phyloP scores from a whole-genome alignment of 2,888 invertebrate species.

The Melanostoma mellinum region DNA sequence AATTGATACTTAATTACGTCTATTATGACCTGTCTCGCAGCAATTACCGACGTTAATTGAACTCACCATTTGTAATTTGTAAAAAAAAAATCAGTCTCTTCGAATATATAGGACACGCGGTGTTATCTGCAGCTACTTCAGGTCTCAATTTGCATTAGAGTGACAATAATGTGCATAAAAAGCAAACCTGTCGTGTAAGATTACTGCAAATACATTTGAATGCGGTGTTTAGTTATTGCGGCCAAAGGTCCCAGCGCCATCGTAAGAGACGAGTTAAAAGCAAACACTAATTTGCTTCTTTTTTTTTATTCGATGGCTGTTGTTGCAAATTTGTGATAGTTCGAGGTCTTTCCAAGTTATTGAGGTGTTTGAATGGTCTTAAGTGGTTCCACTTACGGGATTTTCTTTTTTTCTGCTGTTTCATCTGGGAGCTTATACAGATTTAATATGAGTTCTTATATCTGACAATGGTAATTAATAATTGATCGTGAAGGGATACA shows the following conservation, averaged over 20 bases:
- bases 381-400: neutral
- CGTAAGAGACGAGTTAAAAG: constrained; percentile 37
- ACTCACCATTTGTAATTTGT: neutral
- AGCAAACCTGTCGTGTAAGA: constrained; percentile 56
- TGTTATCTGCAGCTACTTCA: constrained; percentile 14
- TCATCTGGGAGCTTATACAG: too few relatives aligned
- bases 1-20: constrained; percentile 80
- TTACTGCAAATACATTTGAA: constrained; percentile 43
- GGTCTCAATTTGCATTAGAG: constrained; percentile 63
- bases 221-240: constrained; percentile 40
- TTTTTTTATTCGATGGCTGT: constrained; percentile 8
- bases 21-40: constrained; percentile 79
- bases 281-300: constrained; percentile 24
- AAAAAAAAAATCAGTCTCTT: constrained; percentile 48
- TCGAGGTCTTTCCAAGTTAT: constrained; percentile 37
- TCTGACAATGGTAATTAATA: too few relatives aligned
- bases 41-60: constrained; percentile 77
- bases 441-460: too few relatives aligned
- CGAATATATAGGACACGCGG: constrained; percentile 50
- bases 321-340: constrained; percentile 20
- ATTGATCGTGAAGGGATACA: too few relatives aligned
- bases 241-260: constrained; percentile 57
- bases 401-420: too few relatives aligned
- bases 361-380: neutral
- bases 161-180: constrained; percentile 60